These are phyloP conservation scores for Gryllus longicercus DNA, from an alignment of 2,888 invertebrate species.

Conservation along the genomic window DNA sequence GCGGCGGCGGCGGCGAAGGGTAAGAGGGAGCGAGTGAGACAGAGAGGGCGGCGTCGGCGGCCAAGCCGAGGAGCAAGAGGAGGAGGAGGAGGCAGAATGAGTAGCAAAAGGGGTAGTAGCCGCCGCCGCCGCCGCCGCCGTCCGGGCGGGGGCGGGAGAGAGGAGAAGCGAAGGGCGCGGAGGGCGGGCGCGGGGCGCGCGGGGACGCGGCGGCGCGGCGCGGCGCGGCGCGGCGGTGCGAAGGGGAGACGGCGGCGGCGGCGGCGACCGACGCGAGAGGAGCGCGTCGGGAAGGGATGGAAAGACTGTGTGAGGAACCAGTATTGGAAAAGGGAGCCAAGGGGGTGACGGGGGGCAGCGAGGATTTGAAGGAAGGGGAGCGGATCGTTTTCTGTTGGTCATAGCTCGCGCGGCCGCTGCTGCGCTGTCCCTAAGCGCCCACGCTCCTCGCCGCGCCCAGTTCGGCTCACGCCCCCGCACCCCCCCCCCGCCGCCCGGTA, in stretches of 20 bases:
- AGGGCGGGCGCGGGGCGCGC: background rate
- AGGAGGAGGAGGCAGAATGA: background rate
- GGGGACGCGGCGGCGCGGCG: too few relatives aligned
- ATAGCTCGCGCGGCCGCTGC: background rate
- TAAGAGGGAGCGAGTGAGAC: background rate
- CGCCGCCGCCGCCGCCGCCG: background rate
- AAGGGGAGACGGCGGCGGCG: too few relatives aligned
- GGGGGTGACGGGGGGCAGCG: background rate
- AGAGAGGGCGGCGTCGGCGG: background rate
- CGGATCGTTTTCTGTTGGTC: slow-evolving; percentile 17
- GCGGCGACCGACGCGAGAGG: too few relatives aligned
- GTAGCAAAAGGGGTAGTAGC: background rate
- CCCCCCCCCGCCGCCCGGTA: background rate
- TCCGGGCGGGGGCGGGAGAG: background rate
- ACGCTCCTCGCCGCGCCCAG: background rate
- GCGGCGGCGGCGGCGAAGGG: background rate
- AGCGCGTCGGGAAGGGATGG: background rate
- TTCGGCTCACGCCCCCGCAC: background rate
- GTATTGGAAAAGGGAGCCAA: background rate
- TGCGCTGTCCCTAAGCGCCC: background rate
- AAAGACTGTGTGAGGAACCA: slow-evolving; percentile 17
- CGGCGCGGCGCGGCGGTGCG: too few relatives aligned
- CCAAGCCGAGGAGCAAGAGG: background rate
- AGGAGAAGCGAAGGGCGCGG: background rate
- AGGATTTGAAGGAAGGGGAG: background rate